phyloP scores from a whole-genome alignment of 2,888 invertebrate species.

The Psococerastis gibbosa region DNA sequence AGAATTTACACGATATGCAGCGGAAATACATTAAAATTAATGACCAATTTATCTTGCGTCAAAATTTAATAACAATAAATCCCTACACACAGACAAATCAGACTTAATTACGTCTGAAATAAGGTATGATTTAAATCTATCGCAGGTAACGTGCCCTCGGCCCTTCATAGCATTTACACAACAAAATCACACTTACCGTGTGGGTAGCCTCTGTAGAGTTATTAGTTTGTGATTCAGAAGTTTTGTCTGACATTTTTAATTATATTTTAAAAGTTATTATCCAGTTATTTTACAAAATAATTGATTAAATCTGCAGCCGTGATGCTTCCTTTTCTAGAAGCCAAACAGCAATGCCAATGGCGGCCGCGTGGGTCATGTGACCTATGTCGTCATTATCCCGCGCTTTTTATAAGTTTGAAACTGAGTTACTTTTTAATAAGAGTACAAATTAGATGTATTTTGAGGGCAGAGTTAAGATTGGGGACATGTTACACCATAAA shows the following conservation, averaged over 20 bases:
- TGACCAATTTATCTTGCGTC: too few relatives aligned
- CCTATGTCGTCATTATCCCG: conserved; percentile 1
- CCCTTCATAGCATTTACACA: not conserved
- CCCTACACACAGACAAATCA: not conserved
- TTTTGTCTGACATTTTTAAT: conserved; percentile 5
- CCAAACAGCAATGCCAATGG: conserved; percentile 7
- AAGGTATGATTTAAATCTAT: too few relatives aligned
- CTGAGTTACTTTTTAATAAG: not conserved
- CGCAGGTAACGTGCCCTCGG: too few relatives aligned
- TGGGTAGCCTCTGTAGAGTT: conserved; percentile 6
- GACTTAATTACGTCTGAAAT: not conserved
- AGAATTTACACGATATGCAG: not conserved
- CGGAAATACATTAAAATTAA: not conserved
- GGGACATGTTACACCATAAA: too few relatives aligned
- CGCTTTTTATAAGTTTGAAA: not conserved
- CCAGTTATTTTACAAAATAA: conserved; percentile 4
- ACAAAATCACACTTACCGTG: not conserved
- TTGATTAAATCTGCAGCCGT: not conserved
- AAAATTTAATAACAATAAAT: too few relatives aligned
- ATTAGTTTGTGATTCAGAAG: conserved; percentile 4
- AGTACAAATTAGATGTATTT: too few relatives aligned
- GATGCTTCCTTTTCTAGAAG: conserved; percentile 1
- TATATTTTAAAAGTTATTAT: not conserved
- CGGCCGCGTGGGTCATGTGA: conserved; percentile 9
- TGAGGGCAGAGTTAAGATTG: too few relatives aligned